Evolutionary conservation across 2,888 invertebrate genomes (phyloP), one percentile per base, ranked within the genome.

Genomic region (Nomada fabriciana): DNA sequence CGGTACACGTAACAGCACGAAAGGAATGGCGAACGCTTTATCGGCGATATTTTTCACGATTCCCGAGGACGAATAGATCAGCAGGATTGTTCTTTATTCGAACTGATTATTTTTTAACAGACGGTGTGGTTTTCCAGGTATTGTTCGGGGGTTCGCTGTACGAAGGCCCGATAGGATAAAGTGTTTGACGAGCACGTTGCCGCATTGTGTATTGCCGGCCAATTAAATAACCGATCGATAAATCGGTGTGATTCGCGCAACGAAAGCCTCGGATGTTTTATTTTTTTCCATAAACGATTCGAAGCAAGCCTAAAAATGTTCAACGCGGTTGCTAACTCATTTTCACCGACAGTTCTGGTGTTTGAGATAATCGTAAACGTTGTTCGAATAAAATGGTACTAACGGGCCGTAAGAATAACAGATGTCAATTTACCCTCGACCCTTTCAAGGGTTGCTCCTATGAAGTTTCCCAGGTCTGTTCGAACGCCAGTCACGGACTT

Each of bases 401-500:
- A 65, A 79, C 61, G 70, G 74, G n/a, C 43, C 53, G 71, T 57
- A 78, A 83, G 77, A 82, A 71, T 68, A 63, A 47, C 63, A 47
- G 72, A 55, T 29, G 20, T 43, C 29, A 47, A 68, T 64, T 52
- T 57, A 69, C 59, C 2, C 55, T 47, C 25, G 29, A 55, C 36
- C 52, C 63, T 47, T 60, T 36, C 20, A 18, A 18, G 36, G 15
- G 50, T 67, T 67, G 70, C 50, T 55, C 59, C 57, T 60, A 29
- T 20, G 29, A 75, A 64, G 69, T 73, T 55, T 42, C 52, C 13
- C 47, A 29, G 68, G 71, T 59, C 77, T 52, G 52, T 75, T 83
- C 43, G 63, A 50, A 75, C 55, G 42, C 83, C 47, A 68, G 83
- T 83, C 83, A 83, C 83, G 83, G 29, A 82, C 57, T 67, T 47